Percentiles rank a stretch among this genome's conserved stretches.
Conservation (phyloP, 35 echinoderm and acorn worm genomes). For the Anneissia japonica region DNA sequence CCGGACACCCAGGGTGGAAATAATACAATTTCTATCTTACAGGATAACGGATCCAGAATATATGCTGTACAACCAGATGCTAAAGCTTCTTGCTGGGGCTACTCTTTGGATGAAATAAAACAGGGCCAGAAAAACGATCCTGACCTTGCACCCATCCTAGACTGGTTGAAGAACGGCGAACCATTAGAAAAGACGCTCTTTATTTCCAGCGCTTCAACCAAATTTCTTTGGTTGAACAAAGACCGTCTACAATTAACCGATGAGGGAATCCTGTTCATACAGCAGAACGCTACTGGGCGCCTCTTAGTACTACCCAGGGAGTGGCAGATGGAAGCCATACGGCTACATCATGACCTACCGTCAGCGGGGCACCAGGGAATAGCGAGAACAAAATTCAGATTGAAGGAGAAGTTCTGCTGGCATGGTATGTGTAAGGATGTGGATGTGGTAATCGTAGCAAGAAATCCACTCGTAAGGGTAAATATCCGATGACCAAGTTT, state of each 20-base stretch:
- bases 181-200: not conserved
- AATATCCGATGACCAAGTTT: no score
- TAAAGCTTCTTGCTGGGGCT: not conserved
- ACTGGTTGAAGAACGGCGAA: not conserved
- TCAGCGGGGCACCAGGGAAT: constrained; percentile 10
- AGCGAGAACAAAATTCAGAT: not conserved
- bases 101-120: not conserved
- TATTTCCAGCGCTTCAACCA: not conserved
- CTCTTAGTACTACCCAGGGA: not conserved
- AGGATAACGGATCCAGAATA: not conserved
- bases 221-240: constrained; percentile 16
- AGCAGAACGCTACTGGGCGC: no score
- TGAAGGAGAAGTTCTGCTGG: constrained; percentile 8
- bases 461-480: no score
- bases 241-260: not conserved
- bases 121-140: not conserved
- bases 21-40: not conserved
- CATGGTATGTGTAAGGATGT: no score
- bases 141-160: not conserved
- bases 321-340: not conserved
- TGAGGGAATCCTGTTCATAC: not conserved
- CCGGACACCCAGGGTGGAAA: no score
- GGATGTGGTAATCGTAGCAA: no score
- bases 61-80: no score
- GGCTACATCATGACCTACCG: not conserved